Evolutionary conservation across 2,797 vertebrate genomes (phyloP), one percentile per base, ranked within the genome.

Genomic region (Spinibarbus caldwelli): DNA sequence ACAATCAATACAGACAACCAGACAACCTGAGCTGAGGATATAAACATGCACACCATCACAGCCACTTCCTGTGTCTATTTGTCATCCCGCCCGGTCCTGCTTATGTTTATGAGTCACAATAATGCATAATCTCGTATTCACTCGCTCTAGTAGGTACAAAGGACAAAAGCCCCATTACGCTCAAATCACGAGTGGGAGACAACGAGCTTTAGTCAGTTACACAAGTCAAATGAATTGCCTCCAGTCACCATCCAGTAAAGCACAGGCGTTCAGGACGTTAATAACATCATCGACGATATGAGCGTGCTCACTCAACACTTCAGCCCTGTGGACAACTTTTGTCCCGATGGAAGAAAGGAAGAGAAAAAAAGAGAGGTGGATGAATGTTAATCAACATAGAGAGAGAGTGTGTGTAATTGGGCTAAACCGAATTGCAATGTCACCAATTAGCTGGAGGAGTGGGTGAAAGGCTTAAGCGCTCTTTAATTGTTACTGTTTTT

Each of bases 361-460:
- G 73, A 87, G 49, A 34, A 64, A 80, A 87, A 34, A 67, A 67
- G n/a, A 54, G 68, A 85, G 89, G 75, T 78, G 75, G 85, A 86
- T 86, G 86, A 89, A 85, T 85, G 85, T 87, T 89, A 88, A 90
- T 88, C 86, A 89, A 81, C 52, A 72, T 8, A 84, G 67, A 79
- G 79, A 84, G 57, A 83, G 76, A 72, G 15, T 38, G 49, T 70
- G 83, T 91, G 90, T 94, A 95, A 95, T 94, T 94, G 93, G 93
- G 91, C 89, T 82, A 92, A 94, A 89, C 91, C 87, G 83, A 92
- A 90, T 87, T 88, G 90, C 86, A 57, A 83, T 93, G 92, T 94
- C 93, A 93, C 93, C 93, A 94, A 95, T 95, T 95, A 95, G 93
- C 90, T 91, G 89, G 29, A 86, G 86, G 75, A 86, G 71, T 70